Base-by-base conservation (phyloP, 92 coral and sea anemone species). In the Micromussa lordhowensis region DNA sequence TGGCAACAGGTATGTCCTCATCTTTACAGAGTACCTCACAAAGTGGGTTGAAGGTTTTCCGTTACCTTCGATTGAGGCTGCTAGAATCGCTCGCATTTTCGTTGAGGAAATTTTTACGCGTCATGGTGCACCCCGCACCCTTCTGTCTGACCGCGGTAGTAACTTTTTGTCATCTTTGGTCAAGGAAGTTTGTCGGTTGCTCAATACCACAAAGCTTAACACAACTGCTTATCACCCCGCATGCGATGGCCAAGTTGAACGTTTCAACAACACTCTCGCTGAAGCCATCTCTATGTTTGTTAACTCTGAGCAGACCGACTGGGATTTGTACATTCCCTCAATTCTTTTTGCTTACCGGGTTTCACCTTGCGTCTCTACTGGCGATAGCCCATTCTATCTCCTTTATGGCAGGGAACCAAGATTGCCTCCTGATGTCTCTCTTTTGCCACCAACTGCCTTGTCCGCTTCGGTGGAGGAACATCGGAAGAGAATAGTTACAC, bases 141-240 rank as follows among this genome's bases (percentile, higher is more conserved):
- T 89, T 15, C 44, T 92, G 53, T 89, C 92, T 3, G 95, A 92
- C 61, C 83, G 94, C 0, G 94, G 95, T 0, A 68, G 75, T 8
- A 84, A 92, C 28, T 89, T 91, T 30, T 88, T 90, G 5, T 88
- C 91, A 1, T 22, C 82, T 3, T 73, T 91, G 16, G 92, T 95
- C 3, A 48, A 26, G 15, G 94, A 94, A 85, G 95, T 92, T 19
- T 94, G 95, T 49, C 28, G 77, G 1, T 44, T 94, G 4, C 68
- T 92, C 0, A 90, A 92, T 24, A 90, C 90, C 24, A 84, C 79
- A 78, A 92, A 94, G 74, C 82, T 92, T 6, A 90, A 92, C 75
- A 94, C 96, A 4, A 88, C 93, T 0, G 86, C 94, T 1, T 94
- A 94, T 61, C 96, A 94, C 75, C 94, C 94, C 13, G 87, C 79